A percentile compares a stretch with the other conserved stretches of the same genome.
phyloP scores from a whole-genome alignment of 1,140 invertebrate genomes.

The Lepidotrigona ventralis region DNA sequence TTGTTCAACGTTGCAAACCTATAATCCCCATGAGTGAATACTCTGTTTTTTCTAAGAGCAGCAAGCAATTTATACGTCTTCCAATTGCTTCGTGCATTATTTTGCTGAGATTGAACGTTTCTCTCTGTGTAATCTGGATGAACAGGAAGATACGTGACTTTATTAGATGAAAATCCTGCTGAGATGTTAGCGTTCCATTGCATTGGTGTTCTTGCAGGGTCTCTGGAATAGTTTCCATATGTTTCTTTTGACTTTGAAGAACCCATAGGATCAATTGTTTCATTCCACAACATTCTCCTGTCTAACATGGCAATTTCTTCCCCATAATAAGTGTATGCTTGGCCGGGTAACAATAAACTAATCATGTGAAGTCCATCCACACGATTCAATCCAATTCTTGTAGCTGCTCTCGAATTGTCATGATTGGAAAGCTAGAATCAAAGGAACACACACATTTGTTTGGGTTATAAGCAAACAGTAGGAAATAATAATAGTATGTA shows the following conservation, averaged over 20 bases:
- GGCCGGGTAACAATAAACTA: constrained; percentile 86
- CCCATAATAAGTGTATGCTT: constrained; percentile 89
- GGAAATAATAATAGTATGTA: neutral
- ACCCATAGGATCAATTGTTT: constrained; percentile 82
- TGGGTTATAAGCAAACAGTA: constrained; percentile 62
- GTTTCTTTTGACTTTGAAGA: constrained; percentile 79
- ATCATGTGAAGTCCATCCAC: constrained; percentile 87
- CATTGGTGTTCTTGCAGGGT: constrained; percentile 85
- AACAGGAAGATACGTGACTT: constrained; percentile 86
- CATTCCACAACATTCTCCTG: constrained; percentile 79
- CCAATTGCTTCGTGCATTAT: constrained; percentile 77
- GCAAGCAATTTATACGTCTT: constrained; percentile 79
- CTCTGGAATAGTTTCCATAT: constrained; percentile 76
- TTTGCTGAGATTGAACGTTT: constrained; percentile 80
- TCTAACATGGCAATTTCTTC: constrained; percentile 88
- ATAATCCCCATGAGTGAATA: constrained; percentile 76
- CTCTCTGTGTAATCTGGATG: constrained; percentile 79
- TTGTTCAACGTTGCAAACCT: constrained; percentile 70
- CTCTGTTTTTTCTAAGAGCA: constrained; percentile 72
- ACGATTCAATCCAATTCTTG: constrained; percentile 82
- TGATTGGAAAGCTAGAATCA: constrained; percentile 83
- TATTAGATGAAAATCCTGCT: constrained; percentile 83
- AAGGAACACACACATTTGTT: constrained; percentile 69
- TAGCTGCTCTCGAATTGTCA: constrained; percentile 82
- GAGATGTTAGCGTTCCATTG: constrained; percentile 84